Conservation (phyloP, 2,113 vertebrate species). For the Lasiurus cinereus region DNA sequence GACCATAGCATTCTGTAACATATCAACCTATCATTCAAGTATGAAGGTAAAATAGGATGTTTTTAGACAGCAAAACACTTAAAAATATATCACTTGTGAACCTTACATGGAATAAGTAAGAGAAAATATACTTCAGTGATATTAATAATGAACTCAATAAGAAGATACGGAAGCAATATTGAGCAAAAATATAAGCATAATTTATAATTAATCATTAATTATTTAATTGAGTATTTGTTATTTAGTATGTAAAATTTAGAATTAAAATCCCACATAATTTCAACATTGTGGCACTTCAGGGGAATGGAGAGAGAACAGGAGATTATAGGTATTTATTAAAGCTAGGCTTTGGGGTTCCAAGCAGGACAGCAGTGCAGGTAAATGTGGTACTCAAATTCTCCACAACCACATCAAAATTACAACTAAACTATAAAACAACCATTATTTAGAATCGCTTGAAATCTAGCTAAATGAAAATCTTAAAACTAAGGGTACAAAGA, state of each 20-base stretch:
- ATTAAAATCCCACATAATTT: slow-evolving; percentile 35
- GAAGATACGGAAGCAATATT: neutral
- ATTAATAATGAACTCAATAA: slow-evolving; percentile 15
- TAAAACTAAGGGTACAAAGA: neutral
- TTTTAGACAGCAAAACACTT: slow-evolving; percentile 17
- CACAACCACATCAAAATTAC: neutral
- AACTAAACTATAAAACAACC: neutral
- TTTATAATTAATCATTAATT: slow-evolving; percentile 7
- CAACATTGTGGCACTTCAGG: neutral
- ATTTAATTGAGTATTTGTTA: neutral
- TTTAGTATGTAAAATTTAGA: slow-evolving; percentile 50
- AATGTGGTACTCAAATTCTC: neutral
- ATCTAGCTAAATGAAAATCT: neutral
- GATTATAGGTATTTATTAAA: neutral
- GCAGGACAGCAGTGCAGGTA: neutral
- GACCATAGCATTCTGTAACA: neutral
- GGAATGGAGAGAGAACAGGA: neutral
- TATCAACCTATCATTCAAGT: neutral
- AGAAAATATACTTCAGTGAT: neutral
- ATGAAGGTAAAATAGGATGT: neutral
- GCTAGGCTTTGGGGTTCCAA: neutral
- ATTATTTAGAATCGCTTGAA: neutral
- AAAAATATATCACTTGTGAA: neutral
- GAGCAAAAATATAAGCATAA: neutral
- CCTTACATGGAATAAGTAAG: neutral